Percentiles rank a stretch among this genome's conserved stretches.
Conservation (phyloP, 2,113 vertebrate species). For the Brienomyrus longianalis region DNA sequence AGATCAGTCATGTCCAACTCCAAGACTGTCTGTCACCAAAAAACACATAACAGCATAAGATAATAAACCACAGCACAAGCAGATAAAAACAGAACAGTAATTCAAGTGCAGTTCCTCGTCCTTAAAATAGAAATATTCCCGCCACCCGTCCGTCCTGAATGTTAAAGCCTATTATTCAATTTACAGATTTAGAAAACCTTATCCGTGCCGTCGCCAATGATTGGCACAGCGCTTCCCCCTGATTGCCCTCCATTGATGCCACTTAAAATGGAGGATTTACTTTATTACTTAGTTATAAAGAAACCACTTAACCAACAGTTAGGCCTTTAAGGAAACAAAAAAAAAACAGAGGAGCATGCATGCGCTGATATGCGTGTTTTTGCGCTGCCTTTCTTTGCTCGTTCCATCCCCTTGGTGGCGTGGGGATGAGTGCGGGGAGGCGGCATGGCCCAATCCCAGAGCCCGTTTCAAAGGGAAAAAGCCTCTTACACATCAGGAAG, state of each 20-base stretch:
- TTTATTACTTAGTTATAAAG: conserved; percentile 39
- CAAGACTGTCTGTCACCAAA: background rate
- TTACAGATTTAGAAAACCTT: conserved; percentile 31
- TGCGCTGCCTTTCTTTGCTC: conserved; percentile 61
- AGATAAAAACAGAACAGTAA: background rate
- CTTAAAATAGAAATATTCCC: conserved; percentile 4
- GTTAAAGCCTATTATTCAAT: conserved; percentile 56
- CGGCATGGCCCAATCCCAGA: conserved; percentile 62
- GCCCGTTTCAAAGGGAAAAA: conserved; percentile 58
- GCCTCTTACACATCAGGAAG: conserved; percentile 71
- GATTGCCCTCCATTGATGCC: conserved; percentile 38
- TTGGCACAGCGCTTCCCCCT: conserved; percentile 28
- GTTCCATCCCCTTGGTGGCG: conserved; percentile 62
- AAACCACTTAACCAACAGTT: background rate
- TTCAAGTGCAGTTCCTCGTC: background rate
- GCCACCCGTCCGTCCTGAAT: background rate
- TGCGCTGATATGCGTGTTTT: conserved; percentile 57
- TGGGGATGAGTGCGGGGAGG: conserved; percentile 53
- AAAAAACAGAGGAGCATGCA: conserved; percentile 42
- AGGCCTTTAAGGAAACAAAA: conserved; percentile 6
- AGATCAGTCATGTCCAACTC: background rate
- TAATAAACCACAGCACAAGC: background rate
- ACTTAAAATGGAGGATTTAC: conserved; percentile 39
- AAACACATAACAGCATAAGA: background rate
- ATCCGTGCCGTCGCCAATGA: conserved; percentile 2